A percentile compares a stretch with the other conserved stretches of the same genome.
These are phyloP conservation scores for Labrus mixtus DNA, from an alignment of 2,113 vertebrate genomes.

Conservation along the genomic window DNA sequence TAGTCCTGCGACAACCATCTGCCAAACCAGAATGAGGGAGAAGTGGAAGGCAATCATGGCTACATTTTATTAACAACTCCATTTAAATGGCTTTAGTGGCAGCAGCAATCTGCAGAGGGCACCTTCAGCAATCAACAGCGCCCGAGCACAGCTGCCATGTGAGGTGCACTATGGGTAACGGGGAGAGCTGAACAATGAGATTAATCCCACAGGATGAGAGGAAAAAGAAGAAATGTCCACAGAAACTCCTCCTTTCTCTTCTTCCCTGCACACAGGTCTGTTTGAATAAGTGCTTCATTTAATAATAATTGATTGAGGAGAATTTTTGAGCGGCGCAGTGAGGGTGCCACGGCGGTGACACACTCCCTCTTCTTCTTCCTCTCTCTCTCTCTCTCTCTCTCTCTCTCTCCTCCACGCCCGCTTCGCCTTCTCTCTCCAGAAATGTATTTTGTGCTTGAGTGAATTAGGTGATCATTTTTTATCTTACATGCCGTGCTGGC, in stretches of 20 bases:
- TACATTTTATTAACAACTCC: constrained; percentile 77
- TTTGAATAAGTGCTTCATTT: constrained; percentile 80
- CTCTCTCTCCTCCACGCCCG: constrained; percentile 48
- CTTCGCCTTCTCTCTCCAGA: constrained; percentile 73
- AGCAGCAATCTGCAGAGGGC: constrained; percentile 78
- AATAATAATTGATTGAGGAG: constrained; percentile 76
- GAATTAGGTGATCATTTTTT: constrained; percentile 90
- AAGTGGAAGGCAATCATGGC: constrained; percentile 74
- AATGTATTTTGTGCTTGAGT: constrained; percentile 90
- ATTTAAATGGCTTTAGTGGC: constrained; percentile 77
- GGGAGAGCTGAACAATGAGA: constrained; percentile 64
- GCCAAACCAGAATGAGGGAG: constrained; percentile 51
- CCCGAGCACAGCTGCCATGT: constrained; percentile 68
- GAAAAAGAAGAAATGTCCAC: constrained; percentile 61
- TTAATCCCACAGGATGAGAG: constrained; percentile 72
- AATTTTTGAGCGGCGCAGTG: constrained; percentile 57
- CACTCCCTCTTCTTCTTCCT: constrained; percentile 38
- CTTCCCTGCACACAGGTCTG: constrained; percentile 74
- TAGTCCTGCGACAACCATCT: constrained; percentile 57
- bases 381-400: constrained; percentile 48
- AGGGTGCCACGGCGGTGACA: constrained; percentile 48
- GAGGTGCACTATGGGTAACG: constrained; percentile 64
- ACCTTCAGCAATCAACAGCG: constrained; percentile 80
- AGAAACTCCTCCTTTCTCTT: constrained; percentile 72
- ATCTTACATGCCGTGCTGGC: constrained; percentile 84